These are phyloP conservation scores for Notolabrus celidotus DNA, from an alignment of 2,797 vertebrate species.

Conservation along the genomic window DNA sequence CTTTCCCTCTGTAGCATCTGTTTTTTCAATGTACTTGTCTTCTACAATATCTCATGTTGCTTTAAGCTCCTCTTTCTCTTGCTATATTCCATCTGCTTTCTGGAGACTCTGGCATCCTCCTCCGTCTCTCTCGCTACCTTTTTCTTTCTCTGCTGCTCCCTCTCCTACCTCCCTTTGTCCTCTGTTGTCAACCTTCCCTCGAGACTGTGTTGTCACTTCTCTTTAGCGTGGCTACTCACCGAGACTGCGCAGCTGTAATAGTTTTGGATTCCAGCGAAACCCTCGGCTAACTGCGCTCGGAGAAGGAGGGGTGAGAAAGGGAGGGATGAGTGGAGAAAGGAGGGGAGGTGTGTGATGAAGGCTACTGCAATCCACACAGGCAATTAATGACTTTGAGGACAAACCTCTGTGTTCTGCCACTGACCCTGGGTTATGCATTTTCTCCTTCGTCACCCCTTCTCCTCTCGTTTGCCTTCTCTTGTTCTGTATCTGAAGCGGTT, in stretches of 20 bases:
- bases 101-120: slow-evolving; percentile 1
- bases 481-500: slow-evolving; percentile 61
- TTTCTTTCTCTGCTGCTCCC: slow-evolving; percentile 12
- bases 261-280: slow-evolving; percentile 83
- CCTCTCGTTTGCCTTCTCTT: slow-evolving; percentile 34
- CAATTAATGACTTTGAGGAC: slow-evolving; percentile 75
- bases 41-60: slow-evolving; percentile 24
- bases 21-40: slow-evolving; percentile 6
- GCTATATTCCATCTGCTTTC: slow-evolving; percentile 60
- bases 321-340: slow-evolving; percentile 29
- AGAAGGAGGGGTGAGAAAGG: slow-evolving; percentile 53
- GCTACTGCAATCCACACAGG: slow-evolving; percentile 50
- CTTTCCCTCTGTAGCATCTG: neutral
- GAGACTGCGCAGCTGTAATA: slow-evolving; percentile 78
- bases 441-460: slow-evolving; percentile 41
- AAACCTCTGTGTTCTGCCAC: slow-evolving; percentile 64
- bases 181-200: slow-evolving; percentile 83
- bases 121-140: neutral
- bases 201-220: slow-evolving; percentile 85
- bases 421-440: slow-evolving; percentile 61
- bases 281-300: slow-evolving; percentile 73
- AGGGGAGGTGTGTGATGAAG: slow-evolving; percentile 49
- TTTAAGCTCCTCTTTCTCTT: slow-evolving; percentile 41
- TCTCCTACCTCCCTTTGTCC: slow-evolving; percentile 67
- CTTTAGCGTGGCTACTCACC: slow-evolving; percentile 75